Conservation (phyloP, 2,797 vertebrate species). For the Sebastes melanostomus region DNA sequence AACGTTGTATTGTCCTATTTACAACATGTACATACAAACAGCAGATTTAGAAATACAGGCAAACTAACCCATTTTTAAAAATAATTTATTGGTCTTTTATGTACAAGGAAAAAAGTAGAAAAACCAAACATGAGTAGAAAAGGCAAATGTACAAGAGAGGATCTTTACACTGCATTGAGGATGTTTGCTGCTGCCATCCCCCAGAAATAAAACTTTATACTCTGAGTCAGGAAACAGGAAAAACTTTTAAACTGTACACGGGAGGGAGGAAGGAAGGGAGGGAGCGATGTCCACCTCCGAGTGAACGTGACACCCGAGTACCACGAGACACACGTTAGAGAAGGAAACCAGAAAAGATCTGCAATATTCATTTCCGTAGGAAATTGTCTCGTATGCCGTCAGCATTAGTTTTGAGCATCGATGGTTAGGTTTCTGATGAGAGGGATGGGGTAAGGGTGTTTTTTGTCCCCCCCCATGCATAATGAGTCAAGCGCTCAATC, state of each 20-base stretch:
- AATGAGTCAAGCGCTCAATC: conserved; percentile 22
- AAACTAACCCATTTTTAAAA: conserved; percentile 75
- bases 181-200: conserved; percentile 38
- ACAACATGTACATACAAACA: background rate
- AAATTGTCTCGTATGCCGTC: conserved; percentile 60
- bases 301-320: conserved; percentile 28
- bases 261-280: background rate
- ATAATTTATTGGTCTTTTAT: conserved; percentile 88
- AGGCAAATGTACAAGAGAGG: conserved; percentile 80
- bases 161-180: conserved; percentile 82
- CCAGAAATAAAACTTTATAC: conserved; percentile 26
- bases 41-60: background rate
- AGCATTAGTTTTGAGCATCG: conserved; percentile 37
- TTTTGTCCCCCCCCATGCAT: conserved; percentile 30
- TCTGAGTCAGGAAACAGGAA: conserved; percentile 33
- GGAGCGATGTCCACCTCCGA: conserved; percentile 10
- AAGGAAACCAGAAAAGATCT: conserved; percentile 37
- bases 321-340: conserved; percentile 30
- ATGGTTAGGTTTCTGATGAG: conserved; percentile 24
- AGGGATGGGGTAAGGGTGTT: background rate
- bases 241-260: conserved; percentile 70
- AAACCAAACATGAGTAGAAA: conserved; percentile 82
- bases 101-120: conserved; percentile 81
- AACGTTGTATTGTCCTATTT: background rate
- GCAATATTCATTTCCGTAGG: conserved; percentile 71